Base-by-base conservation (phyloP, 2,888 invertebrate species). In the Punctoribates punctum region DNA sequence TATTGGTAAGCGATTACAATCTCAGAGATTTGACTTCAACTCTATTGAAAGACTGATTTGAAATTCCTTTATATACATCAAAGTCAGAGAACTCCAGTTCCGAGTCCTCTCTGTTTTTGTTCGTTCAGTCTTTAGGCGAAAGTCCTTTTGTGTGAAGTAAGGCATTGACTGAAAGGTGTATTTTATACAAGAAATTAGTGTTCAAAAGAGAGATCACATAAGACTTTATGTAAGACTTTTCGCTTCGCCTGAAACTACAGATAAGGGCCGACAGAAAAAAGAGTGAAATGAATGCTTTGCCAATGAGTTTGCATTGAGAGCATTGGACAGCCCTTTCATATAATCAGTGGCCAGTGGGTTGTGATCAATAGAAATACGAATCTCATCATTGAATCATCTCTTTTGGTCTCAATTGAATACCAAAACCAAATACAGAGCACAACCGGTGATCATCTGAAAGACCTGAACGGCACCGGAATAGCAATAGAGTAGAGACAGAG, bases 371-470 rank as follows among this genome's bases (percentile, higher is more conserved):
- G 60, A 60, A 23, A 60, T 13, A 48, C 4, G 60, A 23, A 60
- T 15, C 17, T 17, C 23, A 4, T 60, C 60, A 60, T 60, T 60
- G 23, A 60, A 60, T 60, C 60, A 15, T 23, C 6, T 60, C 11
- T 60, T 17, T 48, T 48, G 15, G 25, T 60, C 60, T 60, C 23
- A 60, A 60, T 60, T 60, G 60, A 60, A 60, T 60, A 60, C 60
- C n/a, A 60, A 48, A 60, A 60, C 60, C 60, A 60, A 60, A 60
- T 60, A 60, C 60, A 60, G 25, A 60, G 27, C 60, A 60, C 48
- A 48, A 48, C 42, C 42, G 42, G 15, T 17, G 17, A 48, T 48
- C 15, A 25, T 60, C 60, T 27, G 11, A 15, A 60, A 9, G 60
- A 23, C 6, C 60, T 20, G 5, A 23, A 54, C 54, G 54, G 54